Conservation (phyloP, 2,113 vertebrate species). For the Struthio camelus region DNA sequence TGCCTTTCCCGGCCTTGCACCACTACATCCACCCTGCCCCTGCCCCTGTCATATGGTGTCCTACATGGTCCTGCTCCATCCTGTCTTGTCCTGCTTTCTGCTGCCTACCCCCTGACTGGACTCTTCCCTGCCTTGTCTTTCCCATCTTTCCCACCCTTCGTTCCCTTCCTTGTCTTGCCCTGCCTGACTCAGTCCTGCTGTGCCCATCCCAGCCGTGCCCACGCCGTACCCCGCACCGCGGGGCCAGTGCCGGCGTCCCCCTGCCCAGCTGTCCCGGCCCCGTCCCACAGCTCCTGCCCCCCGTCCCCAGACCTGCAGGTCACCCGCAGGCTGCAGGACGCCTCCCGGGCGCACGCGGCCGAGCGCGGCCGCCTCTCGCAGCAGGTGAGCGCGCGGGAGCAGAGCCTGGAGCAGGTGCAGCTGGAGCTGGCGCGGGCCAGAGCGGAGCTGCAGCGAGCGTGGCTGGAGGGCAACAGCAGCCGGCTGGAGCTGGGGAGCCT, state of each 20-base stretch:
- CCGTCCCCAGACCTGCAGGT: slow-evolving; percentile 47
- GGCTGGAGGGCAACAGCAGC: background rate
- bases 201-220: background rate
- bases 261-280: fast-evolving
- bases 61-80: background rate
- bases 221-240: fast-evolving
- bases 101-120: background rate
- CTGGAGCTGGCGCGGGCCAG: background rate
- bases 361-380: background rate
- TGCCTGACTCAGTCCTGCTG: background rate
- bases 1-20: background rate
- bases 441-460: background rate
- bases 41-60: too few relatives aligned
- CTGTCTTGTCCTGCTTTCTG: background rate
- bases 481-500: background rate
- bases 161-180: background rate
- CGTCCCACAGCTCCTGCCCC: fast-evolving
- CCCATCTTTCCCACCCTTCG: background rate
- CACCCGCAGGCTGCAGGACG: background rate
- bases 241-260: fast-evolving
- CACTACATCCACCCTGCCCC: background rate
- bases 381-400: background rate
- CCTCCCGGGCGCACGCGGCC: fast-evolving
- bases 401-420: background rate
- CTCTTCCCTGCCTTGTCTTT: background rate